Percentiles rank a stretch among this genome's conserved stretches.
Conservation (phyloP, 2,113 vertebrate species). For the Butorides virescens region DNA sequence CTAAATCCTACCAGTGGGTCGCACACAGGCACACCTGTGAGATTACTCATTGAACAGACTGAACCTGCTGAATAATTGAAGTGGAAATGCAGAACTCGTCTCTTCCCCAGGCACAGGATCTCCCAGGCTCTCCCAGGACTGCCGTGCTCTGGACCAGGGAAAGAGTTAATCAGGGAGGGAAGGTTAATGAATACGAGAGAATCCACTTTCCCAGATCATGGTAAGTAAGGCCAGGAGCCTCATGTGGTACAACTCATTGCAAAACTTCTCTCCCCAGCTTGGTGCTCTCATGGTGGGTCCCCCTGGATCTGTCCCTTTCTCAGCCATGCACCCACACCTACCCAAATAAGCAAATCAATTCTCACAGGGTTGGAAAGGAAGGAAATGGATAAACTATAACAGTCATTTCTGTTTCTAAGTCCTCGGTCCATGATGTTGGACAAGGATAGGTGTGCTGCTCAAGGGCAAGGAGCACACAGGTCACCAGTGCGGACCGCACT, state of each 20-base stretch:
- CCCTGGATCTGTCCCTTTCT: not conserved
- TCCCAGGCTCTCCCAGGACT: not conserved
- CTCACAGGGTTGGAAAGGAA: not conserved
- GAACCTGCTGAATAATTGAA: not conserved
- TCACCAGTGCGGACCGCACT: fast-evolving
- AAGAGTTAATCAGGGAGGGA: not conserved
- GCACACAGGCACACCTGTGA: not conserved
- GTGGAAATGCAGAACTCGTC: not conserved
- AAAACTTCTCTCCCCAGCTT: not conserved
- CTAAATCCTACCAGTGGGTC: not conserved
- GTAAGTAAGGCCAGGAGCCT: not conserved
- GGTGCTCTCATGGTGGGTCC: not conserved
- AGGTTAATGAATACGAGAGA: fast-evolving
- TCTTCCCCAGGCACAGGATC: not conserved
- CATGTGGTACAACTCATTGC: not conserved
- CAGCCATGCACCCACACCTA: not conserved
- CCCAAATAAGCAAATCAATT: not conserved
- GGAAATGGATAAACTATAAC: not conserved
- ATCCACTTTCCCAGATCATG: not conserved
- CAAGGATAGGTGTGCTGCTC: not conserved
- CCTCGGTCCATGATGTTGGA: not conserved
- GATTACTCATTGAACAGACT: not conserved
- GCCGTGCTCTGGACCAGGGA: not conserved
- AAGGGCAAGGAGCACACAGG: not conserved
- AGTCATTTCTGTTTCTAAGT: not conserved